These are phyloP conservation scores for Xylophagus ater DNA, from an alignment of 2,888 invertebrate species.

Conservation along the genomic window DNA sequence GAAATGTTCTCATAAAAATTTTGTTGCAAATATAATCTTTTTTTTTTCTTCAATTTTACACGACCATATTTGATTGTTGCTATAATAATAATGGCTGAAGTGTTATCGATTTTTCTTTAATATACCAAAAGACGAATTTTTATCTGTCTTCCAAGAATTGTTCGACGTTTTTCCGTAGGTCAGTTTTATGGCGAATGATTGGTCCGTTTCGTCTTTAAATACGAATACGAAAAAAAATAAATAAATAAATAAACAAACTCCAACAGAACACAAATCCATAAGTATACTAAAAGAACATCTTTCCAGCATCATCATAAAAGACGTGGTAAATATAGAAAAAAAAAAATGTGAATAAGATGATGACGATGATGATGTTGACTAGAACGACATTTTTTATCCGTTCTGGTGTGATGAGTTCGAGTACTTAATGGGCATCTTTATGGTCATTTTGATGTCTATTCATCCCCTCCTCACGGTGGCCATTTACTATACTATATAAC, in stretches of 20 bases:
- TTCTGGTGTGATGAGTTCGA: constrained; percentile 16
- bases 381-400: constrained; percentile 18
- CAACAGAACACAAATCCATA: too few relatives aligned
- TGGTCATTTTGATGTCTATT: constrained; percentile 13
- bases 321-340: too few relatives aligned
- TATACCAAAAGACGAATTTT: not conserved
- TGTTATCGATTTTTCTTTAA: constrained; percentile 8
- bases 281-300: too few relatives aligned
- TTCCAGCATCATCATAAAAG: too few relatives aligned
- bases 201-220: not conserved
- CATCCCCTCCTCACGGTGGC: constrained; percentile 13
- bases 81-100: constrained; percentile 11
- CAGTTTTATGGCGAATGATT: constrained; percentile 15
- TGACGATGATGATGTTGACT: too few relatives aligned
- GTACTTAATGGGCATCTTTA: constrained; percentile 17
- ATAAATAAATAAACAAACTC: too few relatives aligned
- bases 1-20: too few relatives aligned
- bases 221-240: too few relatives aligned
- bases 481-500: constrained; percentile 12
- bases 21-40: too few relatives aligned
- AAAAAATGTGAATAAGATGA: constrained; percentile 13
- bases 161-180: constrained; percentile 7
- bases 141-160: constrained; percentile 10
- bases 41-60: too few relatives aligned
- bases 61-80: too few relatives aligned